Evolutionary conservation across 1,140 invertebrate species (phyloP), one percentile per base, ranked within the genome.

Genomic region (Sesamia nonagrioides): DNA sequence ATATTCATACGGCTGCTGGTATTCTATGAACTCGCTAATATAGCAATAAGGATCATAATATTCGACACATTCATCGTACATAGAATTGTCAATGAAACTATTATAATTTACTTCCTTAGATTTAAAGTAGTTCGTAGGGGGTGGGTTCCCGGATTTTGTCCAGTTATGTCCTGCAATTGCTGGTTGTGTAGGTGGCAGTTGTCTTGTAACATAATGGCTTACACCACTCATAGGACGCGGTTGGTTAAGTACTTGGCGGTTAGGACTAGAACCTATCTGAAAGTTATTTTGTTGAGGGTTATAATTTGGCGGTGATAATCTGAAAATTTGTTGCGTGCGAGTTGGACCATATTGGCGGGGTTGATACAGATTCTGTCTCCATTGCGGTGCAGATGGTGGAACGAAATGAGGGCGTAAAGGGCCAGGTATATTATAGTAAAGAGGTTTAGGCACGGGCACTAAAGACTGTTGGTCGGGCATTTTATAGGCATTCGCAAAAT

Each of bases 81-180:
- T 50, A 9, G 50, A 40, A 40, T 40, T 40, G 37, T 40, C 9
- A 40, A 8, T 17, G 42, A 66, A 83, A 9, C 83, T 73, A 42
- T 81, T 83, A n/a, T 81, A n/a, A 50, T 86, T 82, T 52, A 84
- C 77, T 61, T 56, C 54, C 0, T 78, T 11, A 17, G 76, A 58
- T 81, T 87, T 86, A 66, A 87, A 85, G 71, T 85, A 87, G 69
- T 85, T 87, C 18, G 52, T 79, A 11, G 84, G 84, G 21, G 83
- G 83, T 48, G 82, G 81, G 58, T 83, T 85, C 77, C 54, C 54
- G 0, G 54, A 17, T 33, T 45, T 78, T 21, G 11, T 33, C 81
- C 81, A 82, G 52, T 82, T 68, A 50, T 66, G 74, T 8, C 74
- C 60, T 56, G 54, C 7, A 18, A 42, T 11, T n/a, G 27, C 40